Conservation (phyloP, 2,797 vertebrate species). For the Hypotaenidia philippensis region DNA sequence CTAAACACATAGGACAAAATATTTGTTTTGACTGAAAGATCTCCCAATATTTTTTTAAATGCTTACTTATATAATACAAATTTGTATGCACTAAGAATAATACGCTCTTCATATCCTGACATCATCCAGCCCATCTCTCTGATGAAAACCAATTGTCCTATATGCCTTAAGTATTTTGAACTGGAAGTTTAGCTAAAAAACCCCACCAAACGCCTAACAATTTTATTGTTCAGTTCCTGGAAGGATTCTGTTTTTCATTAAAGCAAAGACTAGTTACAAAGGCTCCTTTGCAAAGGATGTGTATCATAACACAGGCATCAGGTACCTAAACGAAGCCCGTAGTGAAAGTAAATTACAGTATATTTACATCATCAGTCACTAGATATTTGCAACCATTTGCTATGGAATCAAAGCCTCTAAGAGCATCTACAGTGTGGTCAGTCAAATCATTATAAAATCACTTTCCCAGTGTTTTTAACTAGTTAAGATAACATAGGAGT, state of each 20-base stretch:
- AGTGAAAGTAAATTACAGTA: neutral
- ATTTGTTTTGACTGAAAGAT: conserved; percentile 32
- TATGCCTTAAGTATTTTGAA: conserved; percentile 52
- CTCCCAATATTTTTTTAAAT: neutral
- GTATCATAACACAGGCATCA: neutral
- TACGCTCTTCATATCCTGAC: neutral
- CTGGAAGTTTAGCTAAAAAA: conserved; percentile 61
- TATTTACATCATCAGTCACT: neutral
- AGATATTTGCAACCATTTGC: neutral
- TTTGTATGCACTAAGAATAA: neutral
- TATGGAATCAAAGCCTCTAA: conserved; percentile 24
- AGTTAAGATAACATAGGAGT: conserved; percentile 13
- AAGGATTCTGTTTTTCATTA: conserved; percentile 71
- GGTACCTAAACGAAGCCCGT: neutral
- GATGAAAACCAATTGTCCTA: conserved; percentile 33
- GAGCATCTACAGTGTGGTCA: neutral
- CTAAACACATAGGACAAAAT: conserved; percentile 19
- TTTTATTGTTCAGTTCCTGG: conserved; percentile 36
- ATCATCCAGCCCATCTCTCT: neutral
- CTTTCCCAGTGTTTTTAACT: conserved; percentile 44
- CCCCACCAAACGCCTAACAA: neutral
- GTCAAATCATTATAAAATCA: conserved; percentile 24
- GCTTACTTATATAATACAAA: neutral
- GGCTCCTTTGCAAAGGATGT: conserved; percentile 15
- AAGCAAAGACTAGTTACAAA: conserved; percentile 34